These are phyloP conservation scores for Alectura lathami DNA, from an alignment of 2,113 vertebrate species.

Conservation along the genomic window DNA sequence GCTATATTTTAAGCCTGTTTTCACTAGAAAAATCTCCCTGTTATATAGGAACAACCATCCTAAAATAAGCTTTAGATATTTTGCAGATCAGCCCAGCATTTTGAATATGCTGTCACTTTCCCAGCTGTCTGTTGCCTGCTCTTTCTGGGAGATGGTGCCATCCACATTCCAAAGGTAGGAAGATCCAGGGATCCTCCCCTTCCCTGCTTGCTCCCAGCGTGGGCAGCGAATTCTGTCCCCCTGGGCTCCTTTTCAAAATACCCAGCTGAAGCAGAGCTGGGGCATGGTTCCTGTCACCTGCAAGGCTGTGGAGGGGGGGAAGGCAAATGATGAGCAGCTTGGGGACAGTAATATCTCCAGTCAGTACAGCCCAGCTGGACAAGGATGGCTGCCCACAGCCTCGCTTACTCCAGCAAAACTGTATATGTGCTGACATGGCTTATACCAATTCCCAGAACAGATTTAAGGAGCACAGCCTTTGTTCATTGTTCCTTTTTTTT, in stretches of 20 bases:
- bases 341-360: neutral
- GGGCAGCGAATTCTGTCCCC: neutral
- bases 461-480: neutral
- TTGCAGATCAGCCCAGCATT: neutral
- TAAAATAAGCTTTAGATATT: neutral
- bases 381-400: neutral
- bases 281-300: neutral
- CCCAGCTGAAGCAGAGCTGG: neutral
- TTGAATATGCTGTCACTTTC: neutral
- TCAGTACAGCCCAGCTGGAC: neutral
- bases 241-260: neutral
- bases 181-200: neutral
- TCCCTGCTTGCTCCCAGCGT: neutral
- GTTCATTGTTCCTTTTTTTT: neutral
- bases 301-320: neutral
- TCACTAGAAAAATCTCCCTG: neutral
- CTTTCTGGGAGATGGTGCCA: neutral
- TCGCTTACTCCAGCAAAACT: neutral
- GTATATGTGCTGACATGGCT: neutral
- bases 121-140: neutral
- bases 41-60: neutral
- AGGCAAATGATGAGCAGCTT: neutral
- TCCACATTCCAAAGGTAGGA: neutral
- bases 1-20: slow-evolving; percentile 3
- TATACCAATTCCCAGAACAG: neutral